Conservation (phyloP, 30 jellyfish, hydroid and myxozoan genomes). For the Turritopsis rubra region DNA sequence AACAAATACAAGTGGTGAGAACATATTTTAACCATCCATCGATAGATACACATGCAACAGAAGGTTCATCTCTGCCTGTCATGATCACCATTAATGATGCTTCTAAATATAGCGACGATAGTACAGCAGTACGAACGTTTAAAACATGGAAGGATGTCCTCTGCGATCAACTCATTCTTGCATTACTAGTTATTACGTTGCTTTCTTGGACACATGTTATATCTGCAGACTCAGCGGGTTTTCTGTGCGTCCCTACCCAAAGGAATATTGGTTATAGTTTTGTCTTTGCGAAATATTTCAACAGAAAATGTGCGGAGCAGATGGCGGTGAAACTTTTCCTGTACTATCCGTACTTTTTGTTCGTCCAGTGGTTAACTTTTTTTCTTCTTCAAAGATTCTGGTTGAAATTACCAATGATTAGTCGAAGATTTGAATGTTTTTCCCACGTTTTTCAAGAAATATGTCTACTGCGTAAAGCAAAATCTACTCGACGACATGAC, state of each 20-base stretch:
- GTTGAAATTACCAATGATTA: neutral
- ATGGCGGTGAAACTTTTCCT: neutral
- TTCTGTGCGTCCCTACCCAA: neutral
- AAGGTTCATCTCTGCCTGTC: neutral
- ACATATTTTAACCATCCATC: neutral
- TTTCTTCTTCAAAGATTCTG: neutral
- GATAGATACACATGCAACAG: neutral
- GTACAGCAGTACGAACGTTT: conserved; percentile 8
- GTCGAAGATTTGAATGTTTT: neutral
- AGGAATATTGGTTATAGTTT: neutral
- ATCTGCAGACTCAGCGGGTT: conserved; percentile 9
- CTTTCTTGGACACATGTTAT: conserved; percentile 5
- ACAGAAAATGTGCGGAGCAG: neutral
- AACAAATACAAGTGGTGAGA: neutral
- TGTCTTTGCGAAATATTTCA: neutral
- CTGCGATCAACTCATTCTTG: neutral
- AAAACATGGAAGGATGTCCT: conserved; percentile 9
- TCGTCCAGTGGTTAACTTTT: conserved; percentile 1
- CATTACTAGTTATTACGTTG: neutral
- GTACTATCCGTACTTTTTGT: neutral
- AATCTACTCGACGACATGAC: neutral
- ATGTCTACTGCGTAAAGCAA: neutral
- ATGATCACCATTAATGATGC: conserved; percentile 11
- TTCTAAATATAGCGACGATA: neutral
- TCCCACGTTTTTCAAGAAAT: neutral